A percentile compares a stretch with the other conserved stretches of the same genome.
These are phyloP conservation scores for Rhinoderma darwinii DNA, from an alignment of 2,113 vertebrate species.

Conservation along the genomic window DNA sequence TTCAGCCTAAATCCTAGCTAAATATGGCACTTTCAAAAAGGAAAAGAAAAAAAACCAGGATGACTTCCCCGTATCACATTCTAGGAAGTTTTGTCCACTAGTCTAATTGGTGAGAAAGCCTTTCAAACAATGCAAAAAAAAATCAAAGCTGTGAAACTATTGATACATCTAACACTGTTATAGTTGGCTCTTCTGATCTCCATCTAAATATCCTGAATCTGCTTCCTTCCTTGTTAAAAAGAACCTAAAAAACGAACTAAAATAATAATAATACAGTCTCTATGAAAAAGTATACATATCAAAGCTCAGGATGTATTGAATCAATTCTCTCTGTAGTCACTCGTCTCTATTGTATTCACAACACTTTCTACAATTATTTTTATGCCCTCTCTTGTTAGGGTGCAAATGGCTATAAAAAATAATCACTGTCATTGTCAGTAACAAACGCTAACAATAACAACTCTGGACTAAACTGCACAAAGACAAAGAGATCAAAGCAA, in stretches of 20 bases:
- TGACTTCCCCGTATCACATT: constrained; percentile 25
- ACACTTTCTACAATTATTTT: constrained; percentile 57
- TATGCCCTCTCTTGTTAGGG: constrained; percentile 51
- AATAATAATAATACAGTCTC: constrained; percentile 12
- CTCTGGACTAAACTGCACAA: constrained; percentile 35
- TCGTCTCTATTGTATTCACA: constrained; percentile 50
- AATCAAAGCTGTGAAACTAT: constrained; percentile 51
- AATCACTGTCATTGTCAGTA: constrained; percentile 58
- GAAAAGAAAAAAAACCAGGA: neutral
- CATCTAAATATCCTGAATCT: constrained; percentile 46
- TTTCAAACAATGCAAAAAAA: constrained; percentile 34
- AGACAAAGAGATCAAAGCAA: constrained; percentile 54
- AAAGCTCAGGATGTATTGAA: constrained; percentile 55
- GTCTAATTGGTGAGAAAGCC: constrained; percentile 10
- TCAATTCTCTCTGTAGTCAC: constrained; percentile 47
- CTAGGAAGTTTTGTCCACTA: constrained; percentile 3
- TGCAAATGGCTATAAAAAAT: constrained; percentile 58
- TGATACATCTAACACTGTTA: constrained; percentile 31
- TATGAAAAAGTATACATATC: constrained; percentile 44
- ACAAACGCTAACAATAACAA: constrained; percentile 55
- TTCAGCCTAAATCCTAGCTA: neutral
- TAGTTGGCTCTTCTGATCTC: constrained; percentile 39
- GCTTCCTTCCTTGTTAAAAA: constrained; percentile 43
- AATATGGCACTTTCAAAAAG: neutral
- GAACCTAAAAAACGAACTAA: no score